phyloP scores from a whole-genome alignment of 2,888 invertebrate genomes.

The Drosophila multiciliata region DNA sequence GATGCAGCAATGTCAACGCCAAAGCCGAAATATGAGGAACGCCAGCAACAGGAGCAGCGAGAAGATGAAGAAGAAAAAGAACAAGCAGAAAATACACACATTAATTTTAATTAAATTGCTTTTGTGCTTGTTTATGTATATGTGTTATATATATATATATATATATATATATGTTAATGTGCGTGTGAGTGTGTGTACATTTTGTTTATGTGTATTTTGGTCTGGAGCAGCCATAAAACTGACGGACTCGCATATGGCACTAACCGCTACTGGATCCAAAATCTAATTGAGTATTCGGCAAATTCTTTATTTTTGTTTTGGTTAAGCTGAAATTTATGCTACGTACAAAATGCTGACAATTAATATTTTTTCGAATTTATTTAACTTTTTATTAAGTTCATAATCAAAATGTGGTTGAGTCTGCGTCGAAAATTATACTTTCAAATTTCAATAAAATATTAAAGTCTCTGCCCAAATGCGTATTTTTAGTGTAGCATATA shows the following conservation, averaged over 20 bases:
- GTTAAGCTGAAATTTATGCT: slow-evolving; percentile 1
- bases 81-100: slow-evolving; percentile 59
- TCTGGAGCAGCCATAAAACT: slow-evolving; percentile 37
- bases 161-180: slow-evolving; percentile 25
- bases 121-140: slow-evolving; percentile 53
- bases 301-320: slow-evolving; percentile 11
- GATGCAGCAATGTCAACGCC: slow-evolving; percentile 43
- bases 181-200: slow-evolving; percentile 10
- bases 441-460: neutral
- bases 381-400: neutral
- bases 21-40: slow-evolving; percentile 50
- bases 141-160: slow-evolving; percentile 26
- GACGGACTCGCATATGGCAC: slow-evolving; percentile 36
- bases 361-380: neutral
- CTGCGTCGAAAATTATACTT: neutral
- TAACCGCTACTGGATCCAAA: slow-evolving; percentile 6
- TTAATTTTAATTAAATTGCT: slow-evolving; percentile 81
- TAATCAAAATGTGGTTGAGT: neutral
- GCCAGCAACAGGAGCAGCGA: slow-evolving; percentile 27
- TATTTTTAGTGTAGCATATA: neutral
- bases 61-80: slow-evolving; percentile 4
- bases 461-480: neutral
- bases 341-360: slow-evolving; percentile 3
- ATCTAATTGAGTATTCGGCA: slow-evolving; percentile 18
- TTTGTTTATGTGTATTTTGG: slow-evolving; percentile 35